A percentile compares a stretch with the other conserved stretches of the same genome.
Evolutionary conservation across 2,888 invertebrate genomes (phyloP).

Genomic region (Dendrolimus pini): DNA sequence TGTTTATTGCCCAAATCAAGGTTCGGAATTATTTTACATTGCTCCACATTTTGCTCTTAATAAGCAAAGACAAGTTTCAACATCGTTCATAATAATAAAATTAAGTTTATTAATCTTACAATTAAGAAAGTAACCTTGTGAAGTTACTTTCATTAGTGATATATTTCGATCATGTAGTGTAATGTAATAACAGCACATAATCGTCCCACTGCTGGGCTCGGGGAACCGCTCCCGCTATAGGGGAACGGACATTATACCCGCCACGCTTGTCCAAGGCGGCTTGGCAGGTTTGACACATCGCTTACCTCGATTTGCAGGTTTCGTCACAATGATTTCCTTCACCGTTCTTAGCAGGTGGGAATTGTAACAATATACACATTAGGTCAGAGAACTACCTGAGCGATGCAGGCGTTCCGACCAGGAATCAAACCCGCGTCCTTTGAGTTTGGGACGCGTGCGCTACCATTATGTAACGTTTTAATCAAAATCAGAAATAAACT

Average conservation of each 20-base stretch:
- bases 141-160: too few relatives aligned
- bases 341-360: not conserved
- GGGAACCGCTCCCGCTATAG: not conserved
- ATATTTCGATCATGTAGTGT: not conserved
- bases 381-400: not conserved
- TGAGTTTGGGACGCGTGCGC: not conserved
- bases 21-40: not conserved
- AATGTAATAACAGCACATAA: not conserved
- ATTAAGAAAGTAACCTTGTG: not conserved
- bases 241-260: not conserved
- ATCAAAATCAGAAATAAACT: too few relatives aligned
- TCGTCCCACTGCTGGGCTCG: not conserved
- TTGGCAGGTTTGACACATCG: too few relatives aligned
- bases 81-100: not conserved
- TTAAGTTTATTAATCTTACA: not conserved
- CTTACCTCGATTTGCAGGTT: not conserved
- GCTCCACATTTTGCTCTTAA: not conserved
- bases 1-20: not conserved
- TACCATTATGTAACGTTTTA: not conserved
- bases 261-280: not conserved
- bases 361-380: not conserved
- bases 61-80: not conserved
- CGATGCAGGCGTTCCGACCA: not conserved
- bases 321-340: not conserved
- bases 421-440: not conserved